Evolutionary conservation across 2,113 vertebrate genomes (phyloP).

Genomic region (Gasterosteus nipponicus): DNA sequence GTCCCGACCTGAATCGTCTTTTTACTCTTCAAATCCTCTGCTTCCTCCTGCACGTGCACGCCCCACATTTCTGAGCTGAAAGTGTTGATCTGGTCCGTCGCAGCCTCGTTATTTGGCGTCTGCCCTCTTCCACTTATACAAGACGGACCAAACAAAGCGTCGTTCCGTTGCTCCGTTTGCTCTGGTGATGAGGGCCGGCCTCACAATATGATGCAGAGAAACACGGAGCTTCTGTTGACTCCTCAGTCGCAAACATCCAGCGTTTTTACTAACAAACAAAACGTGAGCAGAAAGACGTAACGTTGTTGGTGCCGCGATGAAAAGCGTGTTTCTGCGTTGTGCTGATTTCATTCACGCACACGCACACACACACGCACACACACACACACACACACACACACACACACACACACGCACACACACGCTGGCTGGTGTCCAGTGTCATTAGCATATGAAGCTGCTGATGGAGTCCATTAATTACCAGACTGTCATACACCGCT

Average conservation of each 20-base stretch:
- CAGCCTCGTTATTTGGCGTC: not conserved
- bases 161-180: not conserved
- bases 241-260: not conserved
- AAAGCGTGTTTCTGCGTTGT: not conserved
- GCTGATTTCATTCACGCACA: not conserved
- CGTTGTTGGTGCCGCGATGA: not conserved
- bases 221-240: too few species aligned
- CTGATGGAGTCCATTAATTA: constrained; percentile 61
- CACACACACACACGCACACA: constrained; percentile 15
- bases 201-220: not conserved
- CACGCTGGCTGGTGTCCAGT: constrained; percentile 42
- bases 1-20: constrained; percentile 38
- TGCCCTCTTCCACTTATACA: not conserved
- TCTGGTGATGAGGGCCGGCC: not conserved
- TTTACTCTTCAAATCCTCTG: constrained; percentile 34
- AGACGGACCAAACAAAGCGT: not conserved
- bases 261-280: not conserved
- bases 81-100: not conserved
- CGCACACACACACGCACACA: constrained; percentile 1
- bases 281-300: not conserved
- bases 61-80: not conserved
- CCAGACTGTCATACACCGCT: constrained; percentile 42
- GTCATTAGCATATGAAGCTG: constrained; percentile 56
- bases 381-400: constrained; percentile 23
- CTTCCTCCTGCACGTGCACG: constrained; percentile 36